Evolutionary conservation across 2,113 vertebrate genomes (phyloP).

Genomic region (Sander vitreus): DNA sequence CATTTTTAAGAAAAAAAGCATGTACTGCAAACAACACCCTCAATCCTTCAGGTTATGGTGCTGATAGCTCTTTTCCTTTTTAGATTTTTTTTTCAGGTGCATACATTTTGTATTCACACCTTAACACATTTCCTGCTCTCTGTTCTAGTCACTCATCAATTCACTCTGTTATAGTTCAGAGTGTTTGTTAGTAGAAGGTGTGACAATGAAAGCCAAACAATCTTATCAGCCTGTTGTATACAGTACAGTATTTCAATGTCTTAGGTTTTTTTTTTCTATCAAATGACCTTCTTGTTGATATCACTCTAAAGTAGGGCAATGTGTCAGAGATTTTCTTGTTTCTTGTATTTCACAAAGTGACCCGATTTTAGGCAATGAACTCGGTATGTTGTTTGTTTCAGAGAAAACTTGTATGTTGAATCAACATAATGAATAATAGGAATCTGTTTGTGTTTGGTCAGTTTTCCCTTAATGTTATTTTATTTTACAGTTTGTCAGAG

Average conservation of each 20-base stretch:
- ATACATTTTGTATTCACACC: neutral
- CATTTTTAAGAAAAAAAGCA: neutral
- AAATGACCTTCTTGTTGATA: neutral
- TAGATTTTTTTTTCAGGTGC: neutral
- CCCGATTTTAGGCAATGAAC: neutral
- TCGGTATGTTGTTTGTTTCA: neutral
- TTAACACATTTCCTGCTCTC: neutral
- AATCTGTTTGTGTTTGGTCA: conserved; percentile 6
- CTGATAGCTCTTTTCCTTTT: neutral
- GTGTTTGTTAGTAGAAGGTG: neutral
- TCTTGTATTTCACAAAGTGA: neutral
- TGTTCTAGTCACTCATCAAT: neutral
- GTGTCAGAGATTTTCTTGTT: neutral
- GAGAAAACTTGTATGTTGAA: neutral
- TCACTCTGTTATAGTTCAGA: neutral
- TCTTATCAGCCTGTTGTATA: neutral
- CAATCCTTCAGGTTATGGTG: neutral
- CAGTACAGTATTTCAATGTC: neutral
- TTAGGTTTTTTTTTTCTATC: neutral
- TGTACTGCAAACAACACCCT: neutral
- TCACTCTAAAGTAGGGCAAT: neutral
- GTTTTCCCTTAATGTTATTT: neutral
- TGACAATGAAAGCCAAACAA: conserved; percentile 1
- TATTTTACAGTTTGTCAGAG: neutral
- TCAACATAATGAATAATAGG: neutral